phyloP scores from a whole-genome alignment of 92 coral and sea anemone genomes.

The Epizoanthus illoricatus region DNA sequence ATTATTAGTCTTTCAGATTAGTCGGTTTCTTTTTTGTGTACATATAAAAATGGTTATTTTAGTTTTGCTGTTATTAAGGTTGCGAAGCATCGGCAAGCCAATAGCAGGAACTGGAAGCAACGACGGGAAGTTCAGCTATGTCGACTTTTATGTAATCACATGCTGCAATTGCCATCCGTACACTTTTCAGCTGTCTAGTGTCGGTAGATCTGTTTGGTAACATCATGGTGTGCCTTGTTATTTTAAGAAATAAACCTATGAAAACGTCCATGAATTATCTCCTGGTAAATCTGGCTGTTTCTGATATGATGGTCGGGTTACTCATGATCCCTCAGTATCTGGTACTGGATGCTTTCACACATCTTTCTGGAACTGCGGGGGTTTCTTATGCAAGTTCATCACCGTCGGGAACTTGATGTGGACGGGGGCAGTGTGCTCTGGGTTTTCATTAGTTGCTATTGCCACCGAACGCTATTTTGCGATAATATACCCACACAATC shows the following conservation, averaged over 20 bases:
- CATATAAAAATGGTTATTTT: no score
- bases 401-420: conserved; percentile 53
- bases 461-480: conserved; percentile 51
- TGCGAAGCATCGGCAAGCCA: no score
- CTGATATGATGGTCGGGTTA: conserved; percentile 49
- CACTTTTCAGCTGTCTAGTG: neutral
- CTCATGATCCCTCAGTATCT: conserved; percentile 48
- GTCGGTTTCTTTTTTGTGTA: no score
- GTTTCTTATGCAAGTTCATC: conserved; percentile 54
- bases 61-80: no score
- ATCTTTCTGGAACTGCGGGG: conserved; percentile 48
- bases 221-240: neutral
- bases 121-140: neutral
- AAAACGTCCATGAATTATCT: conserved; percentile 8
- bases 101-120: no score
- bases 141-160: neutral
- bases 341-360: conserved; percentile 37
- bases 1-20: no score
- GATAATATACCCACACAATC: conserved; percentile 36
- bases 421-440: conserved; percentile 54
- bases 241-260: neutral
- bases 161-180: neutral
- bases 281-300: conserved; percentile 41
- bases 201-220: conserved; percentile 2
- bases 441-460: conserved; percentile 42